Evolutionary conservation across 2,797 vertebrate species (phyloP).

Genomic region (Danio albolineatus): DNA sequence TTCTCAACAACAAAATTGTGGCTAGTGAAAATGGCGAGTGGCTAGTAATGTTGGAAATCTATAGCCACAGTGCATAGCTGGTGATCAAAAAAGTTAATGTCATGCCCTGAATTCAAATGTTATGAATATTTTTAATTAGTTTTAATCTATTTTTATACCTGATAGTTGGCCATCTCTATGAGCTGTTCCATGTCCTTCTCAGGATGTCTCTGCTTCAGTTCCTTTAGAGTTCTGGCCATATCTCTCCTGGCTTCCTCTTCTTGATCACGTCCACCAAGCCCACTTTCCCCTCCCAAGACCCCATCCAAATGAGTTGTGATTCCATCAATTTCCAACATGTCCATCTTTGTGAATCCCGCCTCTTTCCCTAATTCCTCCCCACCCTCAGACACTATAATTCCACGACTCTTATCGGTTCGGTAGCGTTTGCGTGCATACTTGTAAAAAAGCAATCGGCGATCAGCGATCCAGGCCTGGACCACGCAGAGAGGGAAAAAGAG

Average conservation of each 20-base stretch:
- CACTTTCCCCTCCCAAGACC: conserved; percentile 72
- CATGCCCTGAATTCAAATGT: background rate
- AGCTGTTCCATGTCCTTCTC: conserved; percentile 89
- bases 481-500: conserved; percentile 86
- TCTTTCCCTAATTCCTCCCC: conserved; percentile 72
- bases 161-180: conserved; percentile 87
- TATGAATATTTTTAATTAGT: background rate
- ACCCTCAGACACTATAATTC: conserved; percentile 83
- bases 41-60: too few relatives aligned
- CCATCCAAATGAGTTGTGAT: conserved; percentile 77
- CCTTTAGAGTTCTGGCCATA: conserved; percentile 84
- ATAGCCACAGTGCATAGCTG: too few relatives aligned
- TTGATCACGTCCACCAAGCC: conserved; percentile 70
- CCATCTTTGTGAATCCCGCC: conserved; percentile 81
- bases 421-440: conserved; percentile 83
- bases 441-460: conserved; percentile 84
- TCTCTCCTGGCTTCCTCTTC: conserved; percentile 83
- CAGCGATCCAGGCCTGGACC: conserved; percentile 86
- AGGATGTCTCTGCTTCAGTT: conserved; percentile 84
- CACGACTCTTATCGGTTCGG: conserved; percentile 79
- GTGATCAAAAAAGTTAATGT: too few relatives aligned
- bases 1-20: too few relatives aligned
- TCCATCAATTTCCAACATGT: conserved; percentile 80
- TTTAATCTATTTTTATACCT: conserved; percentile 63
- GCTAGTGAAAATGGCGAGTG: too few relatives aligned